Conservation (phyloP, 1,140 invertebrate species). For the Drosophila rufa region DNA sequence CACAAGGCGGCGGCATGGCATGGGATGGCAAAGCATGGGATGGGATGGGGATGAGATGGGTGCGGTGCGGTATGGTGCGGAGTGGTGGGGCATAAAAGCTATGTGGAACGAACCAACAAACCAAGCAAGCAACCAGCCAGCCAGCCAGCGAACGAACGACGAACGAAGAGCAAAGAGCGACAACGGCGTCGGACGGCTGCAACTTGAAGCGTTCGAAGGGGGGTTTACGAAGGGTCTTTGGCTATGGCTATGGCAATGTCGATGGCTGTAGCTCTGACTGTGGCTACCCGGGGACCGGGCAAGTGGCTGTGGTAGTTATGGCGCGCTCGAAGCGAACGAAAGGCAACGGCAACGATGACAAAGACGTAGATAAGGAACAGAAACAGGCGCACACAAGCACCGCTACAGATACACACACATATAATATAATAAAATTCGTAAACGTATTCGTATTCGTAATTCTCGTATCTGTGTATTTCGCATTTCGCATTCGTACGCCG, state of each 20-base stretch:
- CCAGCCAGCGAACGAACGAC: conserved; percentile 47
- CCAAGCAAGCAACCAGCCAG: conserved; percentile 35
- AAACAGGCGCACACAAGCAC: conserved; percentile 60
- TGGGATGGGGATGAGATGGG: conserved; percentile 4
- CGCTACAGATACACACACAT: conserved; percentile 39
- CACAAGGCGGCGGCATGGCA: conserved; percentile 63
- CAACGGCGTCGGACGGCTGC: conserved; percentile 60
- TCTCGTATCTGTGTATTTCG: conserved; percentile 18
- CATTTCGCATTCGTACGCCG: conserved; percentile 49
- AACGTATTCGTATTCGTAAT: conserved; percentile 64
- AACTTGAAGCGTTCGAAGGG: conserved; percentile 66
- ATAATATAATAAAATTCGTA: conserved; percentile 77
- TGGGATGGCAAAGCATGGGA: conserved; percentile 40
- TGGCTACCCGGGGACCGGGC: conserved; percentile 42
- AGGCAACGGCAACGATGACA: conserved; percentile 73
- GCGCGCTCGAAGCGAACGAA: conserved; percentile 73
- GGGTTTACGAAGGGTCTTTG: conserved; percentile 20
- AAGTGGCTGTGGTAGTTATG: conserved; percentile 77
- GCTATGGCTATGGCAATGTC: conserved; percentile 16
- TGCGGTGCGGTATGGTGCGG: conserved; percentile 19
- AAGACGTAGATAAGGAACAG: conserved; percentile 82
- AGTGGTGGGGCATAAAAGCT: conserved; percentile 76
- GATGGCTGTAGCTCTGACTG: conserved; percentile 2
- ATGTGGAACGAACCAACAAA: conserved; percentile 65
- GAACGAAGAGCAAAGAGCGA: conserved; percentile 39